Evolutionary conservation across 2,113 vertebrate genomes (phyloP).

Genomic region (Lepus timidus): DNA sequence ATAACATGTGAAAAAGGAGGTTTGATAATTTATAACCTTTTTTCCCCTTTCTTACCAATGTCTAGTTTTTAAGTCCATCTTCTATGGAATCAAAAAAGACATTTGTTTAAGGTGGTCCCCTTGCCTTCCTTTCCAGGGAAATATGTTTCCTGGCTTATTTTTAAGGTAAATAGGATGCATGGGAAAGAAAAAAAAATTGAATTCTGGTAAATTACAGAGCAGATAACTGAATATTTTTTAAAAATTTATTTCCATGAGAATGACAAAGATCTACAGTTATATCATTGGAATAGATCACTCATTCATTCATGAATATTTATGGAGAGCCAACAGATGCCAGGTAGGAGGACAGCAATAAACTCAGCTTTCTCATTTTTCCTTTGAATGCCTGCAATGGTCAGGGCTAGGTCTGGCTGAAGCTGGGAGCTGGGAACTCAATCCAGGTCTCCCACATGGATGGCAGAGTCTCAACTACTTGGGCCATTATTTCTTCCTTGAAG

Average conservation of each 20-base stretch:
- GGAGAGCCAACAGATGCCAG: background rate
- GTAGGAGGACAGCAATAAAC: background rate
- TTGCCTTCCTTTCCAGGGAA: background rate
- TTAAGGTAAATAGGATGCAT: background rate
- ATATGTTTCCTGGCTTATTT: background rate
- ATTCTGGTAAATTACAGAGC: background rate
- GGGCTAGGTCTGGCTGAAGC: too few species aligned
- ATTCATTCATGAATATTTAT: constrained; percentile 15
- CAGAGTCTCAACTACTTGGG: too few species aligned
- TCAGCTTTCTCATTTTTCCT: background rate
- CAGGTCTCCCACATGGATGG: too few species aligned
- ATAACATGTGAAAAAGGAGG: background rate
- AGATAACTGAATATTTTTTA: constrained; percentile 7
- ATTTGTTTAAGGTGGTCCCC: background rate
- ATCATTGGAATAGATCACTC: background rate
- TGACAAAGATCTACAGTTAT: background rate
- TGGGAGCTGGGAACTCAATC: too few species aligned
- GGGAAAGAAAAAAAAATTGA: background rate
- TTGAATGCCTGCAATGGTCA: too few species aligned
- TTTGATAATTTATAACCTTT: background rate
- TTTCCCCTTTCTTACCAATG: background rate
- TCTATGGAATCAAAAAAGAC: background rate
- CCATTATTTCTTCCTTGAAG: too few species aligned
- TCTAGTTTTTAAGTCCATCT: constrained; percentile 25
- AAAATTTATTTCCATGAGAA: background rate